Evolutionary conservation across 2,113 vertebrate genomes (phyloP).

Genomic region (Pyxicephalus adspersus): DNA sequence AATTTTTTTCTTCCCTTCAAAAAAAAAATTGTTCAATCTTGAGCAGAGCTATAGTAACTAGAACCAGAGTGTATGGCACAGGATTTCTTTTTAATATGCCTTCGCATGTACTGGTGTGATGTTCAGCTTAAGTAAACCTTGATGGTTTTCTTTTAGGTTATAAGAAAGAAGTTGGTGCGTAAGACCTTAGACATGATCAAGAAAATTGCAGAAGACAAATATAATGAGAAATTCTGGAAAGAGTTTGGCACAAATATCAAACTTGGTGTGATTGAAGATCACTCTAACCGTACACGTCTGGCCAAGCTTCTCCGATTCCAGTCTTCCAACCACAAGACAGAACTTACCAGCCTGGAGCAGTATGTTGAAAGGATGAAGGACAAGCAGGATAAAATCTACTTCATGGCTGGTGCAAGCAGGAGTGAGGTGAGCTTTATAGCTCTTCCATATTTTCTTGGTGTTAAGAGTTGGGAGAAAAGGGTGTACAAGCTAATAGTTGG

Average conservation of each 20-base stretch:
- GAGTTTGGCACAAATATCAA: constrained; percentile 98
- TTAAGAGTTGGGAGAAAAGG: no score
- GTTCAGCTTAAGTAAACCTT: not conserved
- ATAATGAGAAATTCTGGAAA: constrained; percentile 98
- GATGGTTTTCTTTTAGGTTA: constrained; percentile 79
- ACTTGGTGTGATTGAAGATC: constrained; percentile 97
- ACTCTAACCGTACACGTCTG: constrained; percentile 94
- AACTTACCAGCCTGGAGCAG: constrained; percentile 86
- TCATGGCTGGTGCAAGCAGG: constrained; percentile 94
- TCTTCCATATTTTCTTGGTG: no score
- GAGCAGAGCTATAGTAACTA: no score
- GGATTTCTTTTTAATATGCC: no score
- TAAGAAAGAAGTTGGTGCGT: constrained; percentile 96
- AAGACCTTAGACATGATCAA: constrained; percentile 99
- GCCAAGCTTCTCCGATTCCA: constrained; percentile 97
- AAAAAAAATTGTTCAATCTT: no score
- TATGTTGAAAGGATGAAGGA: constrained; percentile 99
- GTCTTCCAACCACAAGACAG: constrained; percentile 86
- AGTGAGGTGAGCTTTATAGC: constrained; percentile 81
- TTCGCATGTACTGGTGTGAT: no score
- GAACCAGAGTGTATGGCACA: no score
- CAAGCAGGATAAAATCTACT: constrained; percentile 98
- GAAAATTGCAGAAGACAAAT: constrained; percentile 96
- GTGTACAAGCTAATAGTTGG: not conserved
- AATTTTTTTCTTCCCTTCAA: no score